Evolutionary conservation across 1,140 invertebrate species (phyloP).

Genomic region (Trichonephila clavipes): DNA sequence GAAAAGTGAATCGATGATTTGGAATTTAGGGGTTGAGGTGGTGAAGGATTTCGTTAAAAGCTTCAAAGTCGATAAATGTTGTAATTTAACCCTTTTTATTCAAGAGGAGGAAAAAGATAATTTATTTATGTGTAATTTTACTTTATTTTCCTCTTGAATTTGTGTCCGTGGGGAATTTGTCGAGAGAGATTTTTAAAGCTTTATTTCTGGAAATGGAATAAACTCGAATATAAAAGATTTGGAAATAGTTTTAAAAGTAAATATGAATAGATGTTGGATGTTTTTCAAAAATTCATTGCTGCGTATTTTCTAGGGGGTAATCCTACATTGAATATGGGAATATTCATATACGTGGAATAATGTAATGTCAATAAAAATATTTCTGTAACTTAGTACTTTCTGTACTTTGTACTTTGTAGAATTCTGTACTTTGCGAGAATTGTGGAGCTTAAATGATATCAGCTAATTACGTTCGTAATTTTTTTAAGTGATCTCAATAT

Average conservation of each 20-base stretch:
- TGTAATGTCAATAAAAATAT: no score
- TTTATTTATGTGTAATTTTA: constrained; percentile 18
- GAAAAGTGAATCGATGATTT: neutral
- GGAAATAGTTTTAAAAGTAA: neutral
- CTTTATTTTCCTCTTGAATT: neutral
- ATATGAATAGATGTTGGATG: neutral
- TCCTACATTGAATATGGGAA: no score
- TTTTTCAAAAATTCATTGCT: neutral
- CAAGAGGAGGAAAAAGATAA: neutral
- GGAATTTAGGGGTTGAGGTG: neutral
- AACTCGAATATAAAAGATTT: neutral
- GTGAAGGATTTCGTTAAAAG: constrained; percentile 17
- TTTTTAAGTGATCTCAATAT: no score
- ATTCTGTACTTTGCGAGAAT: no score
- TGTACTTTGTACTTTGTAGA: no score
- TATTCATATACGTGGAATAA: no score
- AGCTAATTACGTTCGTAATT: no score
- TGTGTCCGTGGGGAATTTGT: neutral
- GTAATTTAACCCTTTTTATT: constrained; percentile 11
- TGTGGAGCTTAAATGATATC: no score
- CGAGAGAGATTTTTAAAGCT: neutral
- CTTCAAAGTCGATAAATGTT: neutral
- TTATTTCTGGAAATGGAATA: neutral
- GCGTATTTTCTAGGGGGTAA: no score
- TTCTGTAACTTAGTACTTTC: no score